Conservation (phyloP, 2,888 invertebrate genomes). For the Spisula subtruncata region DNA sequence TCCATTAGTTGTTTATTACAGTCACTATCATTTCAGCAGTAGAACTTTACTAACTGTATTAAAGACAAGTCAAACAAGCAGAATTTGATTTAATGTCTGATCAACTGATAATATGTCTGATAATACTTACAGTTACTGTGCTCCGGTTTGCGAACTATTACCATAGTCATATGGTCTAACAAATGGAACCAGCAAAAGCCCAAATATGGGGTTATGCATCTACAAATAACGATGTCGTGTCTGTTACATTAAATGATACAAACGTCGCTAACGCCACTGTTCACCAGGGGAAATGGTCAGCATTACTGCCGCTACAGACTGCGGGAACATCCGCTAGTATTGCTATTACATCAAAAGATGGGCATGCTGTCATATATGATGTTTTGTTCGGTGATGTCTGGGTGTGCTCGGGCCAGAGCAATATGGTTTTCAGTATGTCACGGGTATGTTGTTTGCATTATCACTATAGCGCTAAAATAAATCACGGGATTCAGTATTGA, state of each 20-base stretch:
- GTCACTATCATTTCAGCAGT: too few relatives aligned
- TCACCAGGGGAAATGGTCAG: conserved; percentile 16
- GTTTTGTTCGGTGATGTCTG: conserved; percentile 87
- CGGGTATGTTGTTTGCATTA: conserved; percentile 31
- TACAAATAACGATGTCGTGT: conserved; percentile 64
- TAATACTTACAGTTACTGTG: neutral
- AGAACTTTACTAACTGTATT: too few relatives aligned
- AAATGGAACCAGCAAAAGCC: conserved; percentile 75
- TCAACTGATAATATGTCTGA: neutral
- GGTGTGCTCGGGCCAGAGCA: conserved; percentile 87
- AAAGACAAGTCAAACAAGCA: too few relatives aligned
- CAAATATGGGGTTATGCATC: conserved; percentile 78
- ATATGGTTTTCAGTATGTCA: conserved; percentile 81
- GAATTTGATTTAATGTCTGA: too few relatives aligned
- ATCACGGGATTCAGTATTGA: too few relatives aligned
- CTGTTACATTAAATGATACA: conserved; percentile 48
- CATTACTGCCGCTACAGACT: conserved; percentile 17
- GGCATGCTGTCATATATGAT: conserved; percentile 75
- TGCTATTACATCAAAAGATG: conserved; percentile 42
- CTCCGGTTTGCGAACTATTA: conserved; percentile 67
- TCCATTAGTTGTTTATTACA: too few relatives aligned
- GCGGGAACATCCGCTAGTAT: conserved; percentile 42
- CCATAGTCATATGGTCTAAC: conserved; percentile 80
- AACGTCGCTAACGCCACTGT: conserved; percentile 60
- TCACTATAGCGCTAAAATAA: too few relatives aligned